Evolutionary conservation across 2,113 vertebrate species (phyloP).

Genomic region (Mastomys natalensis): DNA sequence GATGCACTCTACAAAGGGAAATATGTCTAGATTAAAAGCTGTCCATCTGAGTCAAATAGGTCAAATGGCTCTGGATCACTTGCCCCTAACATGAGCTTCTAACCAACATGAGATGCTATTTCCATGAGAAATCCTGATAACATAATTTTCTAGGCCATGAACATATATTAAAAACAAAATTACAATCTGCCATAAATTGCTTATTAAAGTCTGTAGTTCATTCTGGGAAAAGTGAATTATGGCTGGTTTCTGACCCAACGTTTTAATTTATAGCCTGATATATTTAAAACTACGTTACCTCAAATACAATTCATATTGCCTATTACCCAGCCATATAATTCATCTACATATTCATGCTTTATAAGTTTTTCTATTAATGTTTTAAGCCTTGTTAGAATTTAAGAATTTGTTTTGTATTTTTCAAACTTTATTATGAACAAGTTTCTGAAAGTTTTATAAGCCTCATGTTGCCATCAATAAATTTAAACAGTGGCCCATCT

Average conservation of each 20-base stretch:
- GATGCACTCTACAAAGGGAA: too few relatives aligned
- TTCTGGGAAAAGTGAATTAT: constrained; percentile 11
- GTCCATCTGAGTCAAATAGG: neutral
- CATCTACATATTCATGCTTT: neutral
- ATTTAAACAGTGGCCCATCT: neutral
- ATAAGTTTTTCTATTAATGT: neutral
- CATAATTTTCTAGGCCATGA: neutral
- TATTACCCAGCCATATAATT: neutral
- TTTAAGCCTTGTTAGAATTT: neutral
- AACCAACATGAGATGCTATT: neutral
- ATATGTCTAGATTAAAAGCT: neutral
- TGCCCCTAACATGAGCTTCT: neutral
- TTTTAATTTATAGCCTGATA: constrained; percentile 12
- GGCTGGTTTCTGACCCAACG: neutral
- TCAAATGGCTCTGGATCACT: neutral
- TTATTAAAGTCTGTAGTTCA: constrained; percentile 29
- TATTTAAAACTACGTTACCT: constrained; percentile 38
- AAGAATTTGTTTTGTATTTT: neutral
- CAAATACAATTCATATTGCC: constrained; percentile 17
- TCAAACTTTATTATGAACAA: neutral
- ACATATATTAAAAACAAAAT: constrained; percentile 22
- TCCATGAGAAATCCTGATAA: neutral
- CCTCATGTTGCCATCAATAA: neutral
- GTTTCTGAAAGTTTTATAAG: neutral
- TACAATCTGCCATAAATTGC: neutral